Percentiles rank a stretch among this genome's conserved stretches.
These are phyloP conservation scores for Scolopax rusticola DNA, from an alignment of 2,797 vertebrate genomes.

Conservation along the genomic window DNA sequence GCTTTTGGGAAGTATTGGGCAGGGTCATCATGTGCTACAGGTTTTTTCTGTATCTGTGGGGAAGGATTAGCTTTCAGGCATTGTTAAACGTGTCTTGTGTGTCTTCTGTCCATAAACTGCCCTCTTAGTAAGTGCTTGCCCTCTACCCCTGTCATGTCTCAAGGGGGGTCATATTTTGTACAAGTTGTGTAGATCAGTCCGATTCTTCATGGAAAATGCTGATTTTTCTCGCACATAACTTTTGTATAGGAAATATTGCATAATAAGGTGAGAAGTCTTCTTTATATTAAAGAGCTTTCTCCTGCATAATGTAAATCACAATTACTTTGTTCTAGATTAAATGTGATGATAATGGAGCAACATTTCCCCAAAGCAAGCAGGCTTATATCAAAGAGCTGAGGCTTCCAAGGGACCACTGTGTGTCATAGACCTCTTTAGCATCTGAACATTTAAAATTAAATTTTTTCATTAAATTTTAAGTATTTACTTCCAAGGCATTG, in stretches of 20 bases:
- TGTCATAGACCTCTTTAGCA: neutral
- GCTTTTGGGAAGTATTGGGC: neutral
- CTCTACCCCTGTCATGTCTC: neutral
- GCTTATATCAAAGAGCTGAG: neutral
- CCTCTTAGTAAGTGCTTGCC: neutral
- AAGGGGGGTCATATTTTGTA: neutral
- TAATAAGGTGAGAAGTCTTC: neutral
- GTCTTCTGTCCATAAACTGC: neutral
- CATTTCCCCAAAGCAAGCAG: too few relatives aligned
- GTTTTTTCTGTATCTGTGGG: neutral
- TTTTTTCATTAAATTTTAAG: neutral
- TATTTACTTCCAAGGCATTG: neutral
- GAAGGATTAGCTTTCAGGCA: neutral
- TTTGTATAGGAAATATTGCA: neutral
- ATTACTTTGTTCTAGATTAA: neutral
- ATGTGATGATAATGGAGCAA: neutral
- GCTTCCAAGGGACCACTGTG: neutral
- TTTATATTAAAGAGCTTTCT: neutral
- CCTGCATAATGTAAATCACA: neutral
- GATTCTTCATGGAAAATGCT: neutral
- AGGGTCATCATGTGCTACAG: fast-evolving
- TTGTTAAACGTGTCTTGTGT: too few relatives aligned
- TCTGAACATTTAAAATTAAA: neutral
- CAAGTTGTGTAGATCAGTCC: neutral
- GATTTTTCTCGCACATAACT: neutral